Percentiles rank a stretch among this genome's conserved stretches.
Evolutionary conservation across 2,888 invertebrate genomes (phyloP).

Genomic region (Pachymerium ferrugineum): DNA sequence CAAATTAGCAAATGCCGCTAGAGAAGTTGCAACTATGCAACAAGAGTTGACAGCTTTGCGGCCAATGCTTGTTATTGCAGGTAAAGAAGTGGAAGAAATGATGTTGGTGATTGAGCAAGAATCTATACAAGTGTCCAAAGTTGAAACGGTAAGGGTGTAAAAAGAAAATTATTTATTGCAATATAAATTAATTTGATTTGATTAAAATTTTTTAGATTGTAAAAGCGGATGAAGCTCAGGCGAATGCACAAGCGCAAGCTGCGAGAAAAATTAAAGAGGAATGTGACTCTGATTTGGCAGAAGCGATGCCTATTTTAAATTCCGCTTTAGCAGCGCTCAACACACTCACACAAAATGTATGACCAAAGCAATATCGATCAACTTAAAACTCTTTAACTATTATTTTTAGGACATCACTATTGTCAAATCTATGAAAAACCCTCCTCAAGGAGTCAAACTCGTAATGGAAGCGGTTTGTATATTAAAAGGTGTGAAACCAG

Average conservation of each 20-base stretch:
- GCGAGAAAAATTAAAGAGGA: constrained; percentile 50
- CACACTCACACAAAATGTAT: constrained; percentile 46
- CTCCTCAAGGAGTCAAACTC: constrained; percentile 46
- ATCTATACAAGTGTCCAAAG: constrained; percentile 48
- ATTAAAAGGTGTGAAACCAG: constrained; percentile 48
- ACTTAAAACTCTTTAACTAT: background rate
- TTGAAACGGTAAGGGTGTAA: constrained; percentile 43
- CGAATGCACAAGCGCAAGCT: constrained; percentile 48
- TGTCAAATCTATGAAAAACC: constrained; percentile 49
- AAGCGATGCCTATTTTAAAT: constrained; percentile 49
- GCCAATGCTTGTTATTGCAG: constrained; percentile 48
- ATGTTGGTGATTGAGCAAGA: constrained; percentile 49
- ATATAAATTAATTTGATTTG: background rate
- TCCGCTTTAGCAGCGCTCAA: constrained; percentile 48
- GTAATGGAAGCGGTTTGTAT: constrained; percentile 50
- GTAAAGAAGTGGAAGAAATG: constrained; percentile 48
- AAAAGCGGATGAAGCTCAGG: constrained; percentile 49
- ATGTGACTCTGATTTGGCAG: constrained; percentile 49
- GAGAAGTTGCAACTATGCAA: constrained; percentile 49
- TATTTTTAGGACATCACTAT: constrained; percentile 46
- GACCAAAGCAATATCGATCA: background rate
- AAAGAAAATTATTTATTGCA: background rate
- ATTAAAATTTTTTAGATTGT: constrained; percentile 43
- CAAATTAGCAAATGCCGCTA: constrained; percentile 47
- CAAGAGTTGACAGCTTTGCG: constrained; percentile 48